These are phyloP conservation scores for Lepidochrysops patricia DNA, from an alignment of 2,888 invertebrate species.

Conservation along the genomic window DNA sequence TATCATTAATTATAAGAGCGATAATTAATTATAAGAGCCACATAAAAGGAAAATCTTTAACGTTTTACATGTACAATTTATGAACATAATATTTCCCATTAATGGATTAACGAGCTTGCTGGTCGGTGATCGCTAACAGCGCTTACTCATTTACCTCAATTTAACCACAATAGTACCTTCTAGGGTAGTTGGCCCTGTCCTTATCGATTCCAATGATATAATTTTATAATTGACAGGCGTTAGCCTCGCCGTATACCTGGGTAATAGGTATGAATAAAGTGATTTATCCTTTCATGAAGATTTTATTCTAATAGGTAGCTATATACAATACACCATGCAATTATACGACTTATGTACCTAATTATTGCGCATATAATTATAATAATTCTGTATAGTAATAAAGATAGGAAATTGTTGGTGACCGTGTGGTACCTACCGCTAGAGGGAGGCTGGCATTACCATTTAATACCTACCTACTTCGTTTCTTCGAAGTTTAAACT, in stretches of 20 bases:
- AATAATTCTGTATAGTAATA: not conserved
- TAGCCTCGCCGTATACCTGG: not conserved
- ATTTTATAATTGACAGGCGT: not conserved
- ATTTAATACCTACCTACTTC: too few relatives aligned
- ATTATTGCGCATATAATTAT: not conserved
- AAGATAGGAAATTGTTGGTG: not conserved
- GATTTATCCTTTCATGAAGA: constrained; percentile 1
- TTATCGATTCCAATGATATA: not conserved
- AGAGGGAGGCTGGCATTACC: not conserved
- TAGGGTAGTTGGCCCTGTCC: not conserved
- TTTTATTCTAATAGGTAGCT: too few relatives aligned
- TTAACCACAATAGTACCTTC: not conserved
- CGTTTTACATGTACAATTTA: too few relatives aligned
- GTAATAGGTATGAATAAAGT: not conserved
- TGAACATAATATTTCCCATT: not conserved
- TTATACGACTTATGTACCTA: not conserved
- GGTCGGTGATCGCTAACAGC: not conserved
- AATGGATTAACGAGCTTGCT: not conserved
- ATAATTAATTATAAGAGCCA: too few relatives aligned
- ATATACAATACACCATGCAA: not conserved
- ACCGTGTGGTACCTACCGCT: not conserved
- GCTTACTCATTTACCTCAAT: not conserved
- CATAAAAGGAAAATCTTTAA: too few relatives aligned
- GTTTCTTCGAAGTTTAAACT: not conserved
- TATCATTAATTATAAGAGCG: too few relatives aligned